Evolutionary conservation across 2,888 invertebrate species (phyloP), one percentile per base, ranked within the genome.

Genomic region (Bellardia pandia): DNA sequence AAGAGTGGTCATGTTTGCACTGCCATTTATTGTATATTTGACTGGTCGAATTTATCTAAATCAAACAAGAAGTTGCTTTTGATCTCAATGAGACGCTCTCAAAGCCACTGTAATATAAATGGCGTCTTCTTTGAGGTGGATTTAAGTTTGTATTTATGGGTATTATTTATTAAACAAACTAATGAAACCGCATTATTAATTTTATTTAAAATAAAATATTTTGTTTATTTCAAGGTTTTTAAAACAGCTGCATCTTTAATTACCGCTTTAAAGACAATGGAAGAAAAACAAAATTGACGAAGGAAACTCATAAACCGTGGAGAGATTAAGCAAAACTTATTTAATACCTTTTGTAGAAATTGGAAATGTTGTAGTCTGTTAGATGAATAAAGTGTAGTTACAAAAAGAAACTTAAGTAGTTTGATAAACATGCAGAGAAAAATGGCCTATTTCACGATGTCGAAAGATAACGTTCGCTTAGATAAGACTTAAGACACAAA

Each of bases 101-200:
- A 69, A 33, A 74, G 5, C 42, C 14, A 5, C 14, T 33, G 62
- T 33, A 42, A 45, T 3, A 7, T 85, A 0, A 48, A 2, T 11
- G 81, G 85, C 11, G 72, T 81, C 0, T 85, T 85, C 11, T 85
- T 85, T 66, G 80, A 60, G 1, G 76, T 85, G 30, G 71, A 85
- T 13, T 64, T 85, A 7, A 56, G 11, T 30, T 64, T 81, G 48
- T 83, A 42, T 53, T 58, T 77, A 60, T 83, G 83, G 83, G 83
- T 76, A 69, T 5, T 5, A 2, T 56, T 9, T 56, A 9, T 23
- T 2, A 56, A 13, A 13, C n/a, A n/a, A 51, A 51, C 3, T 51
- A 51, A 0, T 51, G 5, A 51, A 51, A 13, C 13, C 23, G 23
- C 23, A 23, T 23, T 23, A 23, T 23, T 1, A 23, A 23, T 23